phyloP scores from a whole-genome alignment of 2,113 vertebrate species.

The Hemiscyllium ocellatum region DNA sequence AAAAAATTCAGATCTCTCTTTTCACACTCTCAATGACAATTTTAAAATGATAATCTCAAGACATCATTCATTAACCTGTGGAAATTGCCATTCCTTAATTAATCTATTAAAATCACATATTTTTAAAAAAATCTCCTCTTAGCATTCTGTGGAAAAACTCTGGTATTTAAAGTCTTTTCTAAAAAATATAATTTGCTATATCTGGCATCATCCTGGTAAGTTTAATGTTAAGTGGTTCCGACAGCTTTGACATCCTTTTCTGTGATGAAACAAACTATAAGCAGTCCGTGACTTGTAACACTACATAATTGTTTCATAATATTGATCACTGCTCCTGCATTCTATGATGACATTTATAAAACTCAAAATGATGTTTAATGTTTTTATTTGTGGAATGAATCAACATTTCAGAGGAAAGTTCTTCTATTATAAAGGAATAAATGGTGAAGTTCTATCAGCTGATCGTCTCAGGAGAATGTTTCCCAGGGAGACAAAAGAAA shows the following conservation, averaged over 20 bases:
- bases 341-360: neutral
- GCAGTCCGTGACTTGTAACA: neutral
- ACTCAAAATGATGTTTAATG: neutral
- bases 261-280: neutral
- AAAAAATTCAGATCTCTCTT: neutral
- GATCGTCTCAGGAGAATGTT: neutral
- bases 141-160: neutral
- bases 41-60: neutral
- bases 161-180: neutral
- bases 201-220: neutral
- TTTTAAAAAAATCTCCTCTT: neutral
- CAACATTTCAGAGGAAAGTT: neutral
- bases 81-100: neutral
- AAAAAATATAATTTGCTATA: neutral
- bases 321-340: neutral
- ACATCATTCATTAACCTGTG: neutral
- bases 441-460: neutral
- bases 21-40: neutral
- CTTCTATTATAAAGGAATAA: neutral
- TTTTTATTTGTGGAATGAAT: neutral
- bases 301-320: neutral
- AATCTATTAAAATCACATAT: neutral
- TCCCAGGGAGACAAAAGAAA: neutral
- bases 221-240: neutral
- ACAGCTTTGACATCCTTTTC: neutral